Base-by-base conservation (phyloP, 1,140 invertebrate genomes). In the Heliconius nattereri region DNA sequence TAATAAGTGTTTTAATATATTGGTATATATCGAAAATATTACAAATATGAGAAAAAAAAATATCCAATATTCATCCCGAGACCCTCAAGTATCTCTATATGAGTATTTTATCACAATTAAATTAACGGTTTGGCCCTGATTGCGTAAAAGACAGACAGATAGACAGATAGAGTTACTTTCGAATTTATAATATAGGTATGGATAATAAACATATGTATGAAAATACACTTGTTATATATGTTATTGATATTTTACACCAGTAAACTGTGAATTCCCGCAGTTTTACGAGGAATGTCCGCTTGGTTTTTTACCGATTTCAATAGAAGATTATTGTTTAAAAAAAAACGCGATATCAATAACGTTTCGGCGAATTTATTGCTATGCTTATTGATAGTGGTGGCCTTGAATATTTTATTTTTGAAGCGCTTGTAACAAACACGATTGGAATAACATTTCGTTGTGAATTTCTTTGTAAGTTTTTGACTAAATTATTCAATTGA, bases 371-470 rank as follows among this genome's bases (percentile, higher is more conserved):
- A 71, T 79, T 76, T 70, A 40, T 79, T 23, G 54, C 19, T 23
- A 29, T 16, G 57, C 57, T 76, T 49, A 29, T 76, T 76, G 74
- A 80, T 80, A 80, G 32, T 52, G 71, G 37, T 70, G 49, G 23
- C 78, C 74, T 76, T 80, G 78, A 73, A 40, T 52, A 45, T 79
- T 66, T 29, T 80, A 54, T 72, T 76, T 80, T 60, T 60, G 78
- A 71, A 35, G 7, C 40, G 40, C 40, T 45, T 45, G 32, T 52
- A 72, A 70, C 35, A 45, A 72, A 70, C 35, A 45, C 40, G 13
- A 45, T 45, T 45, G 40, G 40, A 75, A 79, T 79, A 71, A 20
- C 20, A 78, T 74, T 49, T 49, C 7, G 37, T 26, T 0, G 1
- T 66, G 60, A 66, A 66, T 66, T 66, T 66, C 23, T 66, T 66